A percentile compares a stretch with the other conserved stretches of the same genome.
Conservation (phyloP, 92 coral and sea anemone genomes). For the Heteractis magnifica region DNA sequence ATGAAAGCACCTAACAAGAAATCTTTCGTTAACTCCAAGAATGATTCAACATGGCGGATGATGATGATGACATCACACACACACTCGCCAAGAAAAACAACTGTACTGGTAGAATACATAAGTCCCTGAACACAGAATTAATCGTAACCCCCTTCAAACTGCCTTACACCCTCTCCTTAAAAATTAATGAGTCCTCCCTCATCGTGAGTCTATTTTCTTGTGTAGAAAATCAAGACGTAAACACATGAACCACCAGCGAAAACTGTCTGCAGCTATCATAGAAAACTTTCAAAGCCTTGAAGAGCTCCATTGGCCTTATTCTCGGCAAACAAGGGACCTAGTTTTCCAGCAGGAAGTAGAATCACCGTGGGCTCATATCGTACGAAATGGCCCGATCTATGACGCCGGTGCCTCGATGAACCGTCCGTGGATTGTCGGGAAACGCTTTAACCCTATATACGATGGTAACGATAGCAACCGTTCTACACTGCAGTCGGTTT, state of each 20-base stretch:
- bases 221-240: background rate
- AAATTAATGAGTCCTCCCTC: no score
- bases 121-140: no score
- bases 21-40: no score
- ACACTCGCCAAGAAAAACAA: no score
- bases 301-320: constrained; percentile 21
- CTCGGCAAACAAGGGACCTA: constrained; percentile 7
- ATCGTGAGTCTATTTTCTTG: background rate
- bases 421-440: constrained; percentile 27
- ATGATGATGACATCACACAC: no score
- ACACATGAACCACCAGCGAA: constrained; percentile 13
- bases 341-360: background rate
- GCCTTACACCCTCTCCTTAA: no score
- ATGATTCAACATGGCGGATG: background rate
- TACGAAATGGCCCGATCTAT: constrained; percentile 13
- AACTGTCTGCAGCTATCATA: constrained; percentile 19
- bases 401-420: constrained; percentile 14
- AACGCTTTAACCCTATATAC: constrained; percentile 20
- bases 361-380: constrained; percentile 16
- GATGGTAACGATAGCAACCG: constrained; percentile 4
- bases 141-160: no score
- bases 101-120: no score
- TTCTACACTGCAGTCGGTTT: background rate
- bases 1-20: background rate
- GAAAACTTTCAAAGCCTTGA: constrained; percentile 28